Base-by-base conservation (phyloP, 2,113 vertebrate genomes). In the Tragelaphus strepsiceros region DNA sequence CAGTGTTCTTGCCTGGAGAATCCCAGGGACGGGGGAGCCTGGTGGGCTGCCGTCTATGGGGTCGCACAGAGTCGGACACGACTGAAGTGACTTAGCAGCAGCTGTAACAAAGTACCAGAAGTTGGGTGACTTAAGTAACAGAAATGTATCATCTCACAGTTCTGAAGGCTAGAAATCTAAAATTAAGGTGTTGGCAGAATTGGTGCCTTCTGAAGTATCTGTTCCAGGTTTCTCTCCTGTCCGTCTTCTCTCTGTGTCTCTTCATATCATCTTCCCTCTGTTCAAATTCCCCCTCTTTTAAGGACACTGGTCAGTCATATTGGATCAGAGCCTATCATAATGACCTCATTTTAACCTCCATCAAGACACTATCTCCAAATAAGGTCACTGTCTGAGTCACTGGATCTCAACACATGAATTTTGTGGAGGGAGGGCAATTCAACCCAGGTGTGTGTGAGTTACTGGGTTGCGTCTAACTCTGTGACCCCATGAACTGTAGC, bases 381-480 rank as follows among this genome's bases (percentile, higher is more conserved):
- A 51, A 43, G 16, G 39, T 84, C 51, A 32, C 10, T 14, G 10
- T 89, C 51, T 92, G 28, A 77, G 80, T 16, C 80, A 30, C 13
- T 89, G 35, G 81, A 77, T n/a, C 74, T 94, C 4, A 54, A 39
- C 32, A 28, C 71, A 3, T 49, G 77, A 59, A 30, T 46, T 88
- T 32, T 4, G 28, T 3, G 26, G 71, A 2, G 54, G 8, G n/a
- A 3, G 17, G 6, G 24, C 9, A 74, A 2, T 83, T 71, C 80
- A 86, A 28, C 8, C 54, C 26, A 1, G 5, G n/a, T 71, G 62
- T n/a, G 32, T 71, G 19, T 22, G n/a, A 71, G 67, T 39, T n/a
- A 39, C n/a, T 39, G 11, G 35, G 67, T 71, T 0, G 2, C 22
- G 19, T 39, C 67, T 0, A 0, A 71, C n/a, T 22, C n/a, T 71